Percentiles rank a stretch among this genome's conserved stretches.
Evolutionary conservation across 2,888 invertebrate species (phyloP).

Genomic region (Metalampra italica): DNA sequence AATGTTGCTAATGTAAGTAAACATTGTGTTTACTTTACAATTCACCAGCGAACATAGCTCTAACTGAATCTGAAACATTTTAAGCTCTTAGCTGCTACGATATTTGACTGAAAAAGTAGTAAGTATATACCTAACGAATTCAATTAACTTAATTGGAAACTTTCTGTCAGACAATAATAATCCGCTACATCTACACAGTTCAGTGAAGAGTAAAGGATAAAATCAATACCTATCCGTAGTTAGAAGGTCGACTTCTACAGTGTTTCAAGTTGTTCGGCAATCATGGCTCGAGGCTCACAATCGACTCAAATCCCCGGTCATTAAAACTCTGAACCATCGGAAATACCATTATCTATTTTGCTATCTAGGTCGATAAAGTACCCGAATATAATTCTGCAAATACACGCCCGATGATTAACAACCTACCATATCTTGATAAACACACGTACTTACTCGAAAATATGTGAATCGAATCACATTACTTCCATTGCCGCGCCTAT

Average conservation of each 20-base stretch:
- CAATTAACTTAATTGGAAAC: no score
- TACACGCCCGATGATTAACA: not conserved
- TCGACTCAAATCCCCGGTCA: constrained; percentile 28
- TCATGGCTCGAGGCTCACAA: constrained; percentile 23
- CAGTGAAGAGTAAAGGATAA: not conserved
- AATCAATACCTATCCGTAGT: not conserved
- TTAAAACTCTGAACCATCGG: constrained; percentile 42
- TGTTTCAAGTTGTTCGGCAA: constrained; percentile 17
- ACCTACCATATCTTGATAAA: not conserved
- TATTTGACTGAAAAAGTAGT: no score
- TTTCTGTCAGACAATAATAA: no score
- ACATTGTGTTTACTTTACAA: not conserved
- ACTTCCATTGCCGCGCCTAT: not conserved
- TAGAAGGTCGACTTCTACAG: not conserved
- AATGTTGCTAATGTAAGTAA: not conserved
- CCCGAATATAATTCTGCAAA: constrained; percentile 20
- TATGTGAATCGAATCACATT: not conserved
- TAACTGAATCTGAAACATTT: not conserved
- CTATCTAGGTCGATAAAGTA: constrained; percentile 53
- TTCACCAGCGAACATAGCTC: not conserved
- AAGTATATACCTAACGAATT: no score
- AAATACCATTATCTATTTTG: constrained; percentile 42
- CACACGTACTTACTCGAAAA: not conserved
- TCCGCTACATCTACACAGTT: not conserved
- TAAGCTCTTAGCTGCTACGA: not conserved